phyloP scores from a whole-genome alignment of 2,113 vertebrate genomes.

The Abramis brama region DNA sequence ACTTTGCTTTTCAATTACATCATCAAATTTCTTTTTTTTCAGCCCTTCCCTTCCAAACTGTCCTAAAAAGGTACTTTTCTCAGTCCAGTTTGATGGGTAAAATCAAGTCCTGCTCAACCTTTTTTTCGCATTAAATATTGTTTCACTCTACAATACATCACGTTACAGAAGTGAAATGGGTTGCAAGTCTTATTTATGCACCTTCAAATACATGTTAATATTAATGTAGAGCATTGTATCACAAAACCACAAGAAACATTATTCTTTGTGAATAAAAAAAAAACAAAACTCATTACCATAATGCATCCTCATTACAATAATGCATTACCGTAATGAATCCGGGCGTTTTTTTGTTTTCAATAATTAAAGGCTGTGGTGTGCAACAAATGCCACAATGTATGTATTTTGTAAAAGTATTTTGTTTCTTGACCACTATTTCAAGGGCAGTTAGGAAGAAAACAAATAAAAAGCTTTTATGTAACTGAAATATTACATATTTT shows the following conservation, averaged over 20 bases:
- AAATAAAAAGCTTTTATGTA: too few relatives aligned
- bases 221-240: neutral
- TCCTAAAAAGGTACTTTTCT: neutral
- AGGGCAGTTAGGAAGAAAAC: too few relatives aligned
- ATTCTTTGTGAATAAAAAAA: neutral
- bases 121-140: neutral
- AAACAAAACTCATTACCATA: too few relatives aligned
- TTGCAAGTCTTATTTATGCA: neutral
- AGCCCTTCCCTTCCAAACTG: neutral
- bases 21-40: neutral
- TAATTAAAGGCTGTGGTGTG: too few relatives aligned
- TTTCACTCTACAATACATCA: neutral
- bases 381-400: too few relatives aligned
- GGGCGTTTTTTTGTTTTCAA: too few relatives aligned
- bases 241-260: neutral
- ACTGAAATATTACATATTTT: too few relatives aligned
- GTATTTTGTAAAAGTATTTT: too few relatives aligned
- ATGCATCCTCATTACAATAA: too few relatives aligned
- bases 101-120: neutral
- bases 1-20: neutral
- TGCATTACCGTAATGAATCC: too few relatives aligned
- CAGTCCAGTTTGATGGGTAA: neutral
- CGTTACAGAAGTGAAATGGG: neutral
- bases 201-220: neutral
- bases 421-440: too few relatives aligned